Conservation (phyloP, 2,113 vertebrate genomes). For the Fregata magnificens region DNA sequence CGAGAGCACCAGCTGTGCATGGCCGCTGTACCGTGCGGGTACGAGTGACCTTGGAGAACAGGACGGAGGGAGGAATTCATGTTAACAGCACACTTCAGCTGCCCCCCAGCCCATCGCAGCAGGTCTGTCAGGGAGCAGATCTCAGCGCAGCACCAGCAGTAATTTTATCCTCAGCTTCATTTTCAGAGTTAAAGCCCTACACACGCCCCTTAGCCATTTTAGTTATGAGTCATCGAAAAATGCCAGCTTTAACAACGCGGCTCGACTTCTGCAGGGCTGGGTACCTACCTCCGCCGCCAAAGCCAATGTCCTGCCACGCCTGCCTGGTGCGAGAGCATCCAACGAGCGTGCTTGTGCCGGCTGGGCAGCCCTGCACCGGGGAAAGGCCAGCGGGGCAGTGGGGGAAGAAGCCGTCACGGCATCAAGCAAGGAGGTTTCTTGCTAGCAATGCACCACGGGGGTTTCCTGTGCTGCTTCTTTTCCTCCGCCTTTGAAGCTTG, state of each 20-base stretch:
- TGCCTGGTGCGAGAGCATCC: neutral
- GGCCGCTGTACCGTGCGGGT: fast-evolving
- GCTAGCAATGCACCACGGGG: neutral
- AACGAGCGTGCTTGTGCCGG: neutral
- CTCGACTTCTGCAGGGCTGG: neutral
- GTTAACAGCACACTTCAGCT: neutral
- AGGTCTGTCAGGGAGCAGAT: neutral
- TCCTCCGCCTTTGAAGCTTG: neutral
- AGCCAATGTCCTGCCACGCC: neutral
- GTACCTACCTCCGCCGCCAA: neutral
- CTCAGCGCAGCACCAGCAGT: neutral
- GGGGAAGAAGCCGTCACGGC: neutral
- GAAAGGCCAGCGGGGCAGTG: neutral
- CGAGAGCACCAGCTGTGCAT: fast-evolving
- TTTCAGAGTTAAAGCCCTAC: neutral
- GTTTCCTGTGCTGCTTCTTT: neutral
- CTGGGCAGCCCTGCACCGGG: neutral
- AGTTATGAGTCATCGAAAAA: neutral
- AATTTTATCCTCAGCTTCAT: neutral
- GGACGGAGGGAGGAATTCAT: neutral
- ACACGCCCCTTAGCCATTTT: neutral
- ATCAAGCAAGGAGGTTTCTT: neutral
- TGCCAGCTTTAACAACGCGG: neutral
- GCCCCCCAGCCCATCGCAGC: neutral
- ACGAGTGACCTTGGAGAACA: neutral